Percentiles rank a stretch among this genome's conserved stretches.
Evolutionary conservation across 2,888 invertebrate genomes (phyloP).

Genomic region (Amitus sp.): DNA sequence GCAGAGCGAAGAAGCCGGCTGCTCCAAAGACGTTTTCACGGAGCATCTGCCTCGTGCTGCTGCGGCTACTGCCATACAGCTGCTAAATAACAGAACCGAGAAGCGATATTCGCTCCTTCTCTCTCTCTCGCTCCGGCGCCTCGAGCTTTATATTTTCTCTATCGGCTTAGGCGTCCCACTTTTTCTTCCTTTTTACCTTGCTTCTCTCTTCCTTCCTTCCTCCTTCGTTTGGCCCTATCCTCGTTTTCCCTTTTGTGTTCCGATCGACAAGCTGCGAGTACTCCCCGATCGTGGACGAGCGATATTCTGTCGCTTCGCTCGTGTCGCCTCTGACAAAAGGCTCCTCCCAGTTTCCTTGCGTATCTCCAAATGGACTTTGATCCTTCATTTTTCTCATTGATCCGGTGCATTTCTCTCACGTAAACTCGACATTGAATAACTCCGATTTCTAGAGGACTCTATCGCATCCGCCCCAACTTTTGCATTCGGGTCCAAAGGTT

Average conservation of each 20-base stretch:
- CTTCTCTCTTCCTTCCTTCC: conserved; percentile 18
- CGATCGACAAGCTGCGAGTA: conserved; percentile 38
- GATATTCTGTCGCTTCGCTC: conserved; percentile 30
- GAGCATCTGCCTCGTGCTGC: conserved; percentile 56
- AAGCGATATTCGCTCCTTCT: conserved; percentile 24
- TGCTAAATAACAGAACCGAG: conserved; percentile 40
- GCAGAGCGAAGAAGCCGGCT: conserved; percentile 49
- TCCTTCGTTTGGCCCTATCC: conserved; percentile 10
- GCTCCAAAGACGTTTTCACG: conserved; percentile 57
- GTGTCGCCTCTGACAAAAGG: conserved; percentile 34
- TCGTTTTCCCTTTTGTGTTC: conserved; percentile 34
- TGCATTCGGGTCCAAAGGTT: too few species aligned
- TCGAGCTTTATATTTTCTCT: conserved; percentile 2
- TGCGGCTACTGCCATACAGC: conserved; percentile 37
- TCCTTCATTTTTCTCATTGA: conserved; percentile 8
- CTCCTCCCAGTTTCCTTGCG: conserved; percentile 11
- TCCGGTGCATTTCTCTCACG: conserved; percentile 1
- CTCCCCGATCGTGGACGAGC: conserved; percentile 24
- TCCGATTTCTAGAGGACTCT: too few species aligned
- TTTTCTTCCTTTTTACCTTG: conserved; percentile 3
- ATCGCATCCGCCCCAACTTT: too few species aligned
- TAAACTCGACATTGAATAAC: not conserved
- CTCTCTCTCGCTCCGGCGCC: conserved; percentile 12
- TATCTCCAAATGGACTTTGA: conserved; percentile 8
- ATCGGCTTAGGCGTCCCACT: not conserved